Base-by-base conservation (phyloP, 2,113 vertebrate species). In the Cinclus mexicanus region DNA sequence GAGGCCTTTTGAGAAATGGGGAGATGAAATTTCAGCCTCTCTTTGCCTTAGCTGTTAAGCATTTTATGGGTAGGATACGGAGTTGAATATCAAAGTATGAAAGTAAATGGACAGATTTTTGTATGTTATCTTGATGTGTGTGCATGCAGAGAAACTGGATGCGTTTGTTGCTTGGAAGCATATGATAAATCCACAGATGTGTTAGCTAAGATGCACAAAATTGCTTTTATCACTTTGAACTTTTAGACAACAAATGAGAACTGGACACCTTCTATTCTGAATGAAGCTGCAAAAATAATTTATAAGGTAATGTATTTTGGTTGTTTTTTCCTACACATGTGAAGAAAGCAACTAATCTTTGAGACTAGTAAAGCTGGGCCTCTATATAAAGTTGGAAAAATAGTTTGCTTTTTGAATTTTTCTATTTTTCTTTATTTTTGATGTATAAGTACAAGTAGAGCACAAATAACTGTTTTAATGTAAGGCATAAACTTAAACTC, bases 201-300 rank as follows among this genome's bases (percentile, higher is more conserved):
- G 4, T 70, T 86, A 42, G 67, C 8, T 59, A 61, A 53, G 52
- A 79, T 86, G 23, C 35, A 61, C 64, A 55, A 31, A 94, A 18
- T 89, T 29, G 78, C 44, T 89, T 68, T 57, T 85, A 35, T 95
- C 25, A 19, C 82, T 94, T 96, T 94, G 16, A 93, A 71, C 76
- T 95, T 96, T 61, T 67, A 99, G 99, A 99, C 99, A 22, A 97
- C 99, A 31, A 99, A 99, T 93, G 98, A 99, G 75, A 98, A 98
- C 72, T 99, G 99, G 99, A 99, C 97, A 94, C 97, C 98, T 14
- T 99, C 98, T 61, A 98, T 99, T 97, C 96, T 99, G 95, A 99
- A 99, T 70, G 99, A 99, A 98, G 98, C 99, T 75, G 98, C 98
- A 41, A 99, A 99, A 98, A 98, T 99, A 95, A 99, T 99, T 97